Conservation (phyloP, 1,140 invertebrate genomes). For the Megathymus violae region DNA sequence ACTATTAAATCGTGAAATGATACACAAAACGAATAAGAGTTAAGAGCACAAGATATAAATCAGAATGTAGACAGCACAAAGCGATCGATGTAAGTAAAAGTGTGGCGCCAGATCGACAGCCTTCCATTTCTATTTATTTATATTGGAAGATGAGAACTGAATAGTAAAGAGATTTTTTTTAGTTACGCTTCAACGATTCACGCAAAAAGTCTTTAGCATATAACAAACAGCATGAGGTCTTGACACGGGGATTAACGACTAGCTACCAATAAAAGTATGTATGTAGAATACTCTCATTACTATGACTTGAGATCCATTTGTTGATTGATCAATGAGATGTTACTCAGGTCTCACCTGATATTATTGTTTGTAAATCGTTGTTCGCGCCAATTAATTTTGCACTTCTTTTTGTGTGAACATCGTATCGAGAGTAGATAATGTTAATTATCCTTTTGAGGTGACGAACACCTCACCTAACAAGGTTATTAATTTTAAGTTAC, state of each 20-base stretch:
- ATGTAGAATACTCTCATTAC: conserved; percentile 57
- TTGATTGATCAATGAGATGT: conserved; percentile 50
- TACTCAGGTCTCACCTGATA: conserved; percentile 36
- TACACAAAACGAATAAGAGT: conserved; percentile 48
- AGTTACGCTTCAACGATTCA: conserved; percentile 52
- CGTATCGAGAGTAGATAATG: conserved; percentile 42
- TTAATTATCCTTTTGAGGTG: conserved; percentile 48
- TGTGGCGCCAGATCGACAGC: conserved; percentile 65
- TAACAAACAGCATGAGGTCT: conserved; percentile 60
- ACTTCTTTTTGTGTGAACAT: conserved; percentile 60
- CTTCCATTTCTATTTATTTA: conserved; percentile 60
- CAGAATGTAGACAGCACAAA: conserved; percentile 54
- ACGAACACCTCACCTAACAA: no score
- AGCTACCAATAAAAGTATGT: conserved; percentile 55
- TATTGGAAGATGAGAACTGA: conserved; percentile 57
- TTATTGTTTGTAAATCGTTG: conserved; percentile 35
- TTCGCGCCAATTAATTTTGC: conserved; percentile 44
- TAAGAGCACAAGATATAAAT: conserved; percentile 61
- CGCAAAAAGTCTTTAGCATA: conserved; percentile 62
- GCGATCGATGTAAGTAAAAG: conserved; percentile 67
- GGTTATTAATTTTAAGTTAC: no score
- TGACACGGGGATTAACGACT: conserved; percentile 57
- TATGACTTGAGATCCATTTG: conserved; percentile 48
- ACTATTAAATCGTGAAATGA: conserved; percentile 41
- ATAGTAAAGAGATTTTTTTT: conserved; percentile 53